Conservation (phyloP, 1,140 invertebrate genomes). For the Lepeophtheirus salmonis region DNA sequence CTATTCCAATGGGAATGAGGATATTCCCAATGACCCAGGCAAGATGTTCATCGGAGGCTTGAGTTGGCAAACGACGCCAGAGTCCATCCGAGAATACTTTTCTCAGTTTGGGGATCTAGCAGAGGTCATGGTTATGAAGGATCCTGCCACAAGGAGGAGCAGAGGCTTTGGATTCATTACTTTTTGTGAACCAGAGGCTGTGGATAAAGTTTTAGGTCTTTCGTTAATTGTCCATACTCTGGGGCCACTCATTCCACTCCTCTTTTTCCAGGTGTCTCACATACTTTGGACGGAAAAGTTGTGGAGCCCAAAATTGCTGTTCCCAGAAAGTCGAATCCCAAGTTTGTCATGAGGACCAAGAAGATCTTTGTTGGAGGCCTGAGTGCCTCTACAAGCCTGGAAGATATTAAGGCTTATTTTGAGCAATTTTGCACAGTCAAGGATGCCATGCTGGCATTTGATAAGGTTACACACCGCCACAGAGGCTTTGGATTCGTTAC, state of each 20-base stretch:
- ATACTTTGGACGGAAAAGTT: slow-evolving; percentile 16
- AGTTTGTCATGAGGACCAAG: slow-evolving; percentile 26
- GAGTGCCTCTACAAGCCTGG: slow-evolving; percentile 29
- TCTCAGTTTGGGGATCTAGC: slow-evolving; percentile 95
- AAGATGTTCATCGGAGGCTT: slow-evolving; percentile 99
- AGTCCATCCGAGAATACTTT: slow-evolving; percentile 69
- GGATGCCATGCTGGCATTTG: slow-evolving; percentile 31
- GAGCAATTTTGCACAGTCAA: slow-evolving; percentile 31
- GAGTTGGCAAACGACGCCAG: slow-evolving; percentile 98
- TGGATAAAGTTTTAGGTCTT: slow-evolving; percentile 88
- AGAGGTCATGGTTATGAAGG: slow-evolving; percentile 99
- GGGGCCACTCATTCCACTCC: not conserved
- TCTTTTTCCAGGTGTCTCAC: not conserved
- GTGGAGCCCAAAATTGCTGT: slow-evolving; percentile 18
- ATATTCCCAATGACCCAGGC: slow-evolving; percentile 35
- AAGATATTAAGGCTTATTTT: slow-evolving; percentile 32
- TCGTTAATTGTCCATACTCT: no score
- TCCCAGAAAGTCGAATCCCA: slow-evolving; percentile 17
- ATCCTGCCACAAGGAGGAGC: slow-evolving; percentile 79
- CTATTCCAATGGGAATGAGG: slow-evolving; percentile 4
- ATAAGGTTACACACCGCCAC: slow-evolving; percentile 31
- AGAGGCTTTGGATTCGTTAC: slow-evolving; percentile 32
- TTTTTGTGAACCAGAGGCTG: slow-evolving; percentile 74
- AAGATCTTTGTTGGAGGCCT: slow-evolving; percentile 34
- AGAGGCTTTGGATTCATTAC: slow-evolving; percentile 96